A percentile compares a stretch with the other conserved stretches of the same genome.
Conservation (phyloP, 92 coral and sea anemone species). For the Epizoanthus stellaris region DNA sequence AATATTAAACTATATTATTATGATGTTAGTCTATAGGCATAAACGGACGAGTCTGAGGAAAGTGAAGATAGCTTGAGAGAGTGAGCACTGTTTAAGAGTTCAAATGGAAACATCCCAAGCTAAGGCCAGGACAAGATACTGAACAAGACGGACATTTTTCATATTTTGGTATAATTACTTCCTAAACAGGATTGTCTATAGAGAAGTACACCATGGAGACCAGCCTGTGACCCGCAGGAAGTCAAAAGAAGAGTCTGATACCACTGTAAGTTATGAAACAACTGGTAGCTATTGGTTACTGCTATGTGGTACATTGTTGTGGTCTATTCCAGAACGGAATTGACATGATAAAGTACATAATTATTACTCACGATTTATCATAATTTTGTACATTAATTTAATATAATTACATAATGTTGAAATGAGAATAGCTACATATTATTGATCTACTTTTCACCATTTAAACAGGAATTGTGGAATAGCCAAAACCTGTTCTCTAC, state of each 20-base stretch:
- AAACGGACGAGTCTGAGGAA: too few species aligned
- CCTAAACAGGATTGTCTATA: conserved; percentile 58
- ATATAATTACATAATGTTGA: neutral
- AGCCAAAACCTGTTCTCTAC: too few species aligned
- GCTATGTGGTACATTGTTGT: neutral
- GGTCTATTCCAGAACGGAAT: neutral
- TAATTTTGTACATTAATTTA: too few species aligned
- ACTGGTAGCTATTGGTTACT: neutral
- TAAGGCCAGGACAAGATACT: neutral
- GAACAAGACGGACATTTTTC: neutral
- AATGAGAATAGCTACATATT: neutral
- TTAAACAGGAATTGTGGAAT: too few species aligned
- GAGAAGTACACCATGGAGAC: conserved; percentile 53
- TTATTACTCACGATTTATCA: neutral
- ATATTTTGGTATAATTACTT: too few species aligned
- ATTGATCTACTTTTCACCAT: too few species aligned
- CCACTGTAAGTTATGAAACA: conserved; percentile 58
- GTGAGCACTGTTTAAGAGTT: too few species aligned
- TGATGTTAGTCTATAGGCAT: too few species aligned
- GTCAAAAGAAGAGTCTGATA: conserved; percentile 65
- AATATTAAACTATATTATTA: too few species aligned
- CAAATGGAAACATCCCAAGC: neutral
- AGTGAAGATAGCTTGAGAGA: too few species aligned
- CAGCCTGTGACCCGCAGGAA: conserved; percentile 27
- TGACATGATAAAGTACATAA: neutral